Percentiles rank a stretch among this genome's conserved stretches.
These are phyloP conservation scores for Neotoxoptera formosana DNA, from an alignment of 1,140 invertebrate genomes.

Conservation along the genomic window DNA sequence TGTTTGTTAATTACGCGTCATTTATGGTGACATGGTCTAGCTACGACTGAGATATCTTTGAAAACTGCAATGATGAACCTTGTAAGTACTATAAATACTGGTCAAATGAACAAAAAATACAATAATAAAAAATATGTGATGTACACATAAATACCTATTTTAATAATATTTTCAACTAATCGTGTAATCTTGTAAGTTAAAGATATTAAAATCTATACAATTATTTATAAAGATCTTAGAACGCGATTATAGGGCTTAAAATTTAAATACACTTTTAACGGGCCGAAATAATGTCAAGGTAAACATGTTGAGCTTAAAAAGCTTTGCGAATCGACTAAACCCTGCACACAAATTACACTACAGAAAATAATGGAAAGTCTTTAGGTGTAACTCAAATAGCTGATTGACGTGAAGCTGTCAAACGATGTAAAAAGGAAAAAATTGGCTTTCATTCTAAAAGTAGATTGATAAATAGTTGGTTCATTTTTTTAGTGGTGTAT, in stretches of 20 bases:
- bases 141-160: neutral
- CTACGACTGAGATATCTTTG: neutral
- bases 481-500: neutral
- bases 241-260: neutral
- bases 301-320: neutral
- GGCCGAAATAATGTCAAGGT: neutral
- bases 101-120: neutral
- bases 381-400: neutral
- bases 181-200: neutral
- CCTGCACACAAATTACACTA: neutral
- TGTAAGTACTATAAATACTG: neutral
- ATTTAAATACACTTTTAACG: neutral
- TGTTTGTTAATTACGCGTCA: no score
- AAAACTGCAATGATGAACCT: neutral
- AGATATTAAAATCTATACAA: neutral
- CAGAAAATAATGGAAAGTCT: neutral
- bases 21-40: no score
- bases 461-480: neutral
- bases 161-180: neutral
- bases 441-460: neutral
- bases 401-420: neutral
- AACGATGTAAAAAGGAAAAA: neutral
- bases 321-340: neutral
- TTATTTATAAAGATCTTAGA: neutral
- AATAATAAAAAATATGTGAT: no score